These are phyloP conservation scores for Habroteleia sp. DNA, from an alignment of 2,888 invertebrate genomes.

Conservation along the genomic window DNA sequence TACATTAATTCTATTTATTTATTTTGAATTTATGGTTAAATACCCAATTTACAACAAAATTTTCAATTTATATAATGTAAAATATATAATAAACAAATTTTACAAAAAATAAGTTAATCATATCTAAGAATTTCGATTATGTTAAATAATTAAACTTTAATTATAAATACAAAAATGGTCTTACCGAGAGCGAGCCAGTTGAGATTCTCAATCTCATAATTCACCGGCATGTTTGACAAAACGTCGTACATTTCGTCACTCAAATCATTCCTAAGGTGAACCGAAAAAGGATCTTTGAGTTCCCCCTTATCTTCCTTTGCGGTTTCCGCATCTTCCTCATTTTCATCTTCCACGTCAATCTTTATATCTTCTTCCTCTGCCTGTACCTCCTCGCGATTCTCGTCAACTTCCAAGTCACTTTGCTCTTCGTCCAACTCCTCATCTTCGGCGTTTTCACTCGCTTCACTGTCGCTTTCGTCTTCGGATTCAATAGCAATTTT, in stretches of 20 bases:
- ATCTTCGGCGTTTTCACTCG: conserved; percentile 33
- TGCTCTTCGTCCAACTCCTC: conserved; percentile 62
- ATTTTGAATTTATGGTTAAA: no score
- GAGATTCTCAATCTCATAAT: conserved; percentile 79
- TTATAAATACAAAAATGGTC: no score
- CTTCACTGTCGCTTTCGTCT: conserved; percentile 19
- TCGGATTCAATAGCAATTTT: conserved; percentile 78
- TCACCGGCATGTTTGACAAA: conserved; percentile 82
- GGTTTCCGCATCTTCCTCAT: conserved; percentile 78
- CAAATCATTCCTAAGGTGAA: conserved; percentile 87
- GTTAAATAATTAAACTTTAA: no score
- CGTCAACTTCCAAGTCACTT: conserved; percentile 9
- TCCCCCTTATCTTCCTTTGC: conserved; percentile 77
- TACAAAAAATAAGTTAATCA: no score
- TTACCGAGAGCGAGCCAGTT: conserved; percentile 84
- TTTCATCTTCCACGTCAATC: conserved; percentile 65
- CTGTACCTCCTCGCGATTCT: conserved; percentile 60
- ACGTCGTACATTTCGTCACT: conserved; percentile 84
- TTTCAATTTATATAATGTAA: no score
- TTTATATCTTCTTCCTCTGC: conserved; percentile 56
- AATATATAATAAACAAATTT: no score
- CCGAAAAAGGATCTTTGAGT: conserved; percentile 85
- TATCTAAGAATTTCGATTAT: no score
- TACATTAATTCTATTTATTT: no score
- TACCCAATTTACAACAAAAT: no score